Evolutionary conservation across 2,797 vertebrate species (phyloP).

Genomic region (Sebastes taczanowskii): DNA sequence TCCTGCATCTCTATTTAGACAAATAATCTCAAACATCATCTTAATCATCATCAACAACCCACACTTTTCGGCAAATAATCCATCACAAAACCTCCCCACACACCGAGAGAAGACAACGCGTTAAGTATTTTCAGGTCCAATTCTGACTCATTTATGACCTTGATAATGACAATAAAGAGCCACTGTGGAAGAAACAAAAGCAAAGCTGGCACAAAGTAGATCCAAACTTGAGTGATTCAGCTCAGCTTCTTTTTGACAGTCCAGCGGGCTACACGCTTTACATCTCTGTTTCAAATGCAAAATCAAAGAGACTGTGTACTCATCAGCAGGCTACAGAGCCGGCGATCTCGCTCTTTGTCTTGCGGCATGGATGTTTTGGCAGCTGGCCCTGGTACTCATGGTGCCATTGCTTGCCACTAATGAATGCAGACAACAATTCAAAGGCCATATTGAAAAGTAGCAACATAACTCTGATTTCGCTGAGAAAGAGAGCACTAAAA

Average conservation of each 20-base stretch:
- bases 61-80: conserved; percentile 37
- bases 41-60: conserved; percentile 42
- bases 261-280: conserved; percentile 52
- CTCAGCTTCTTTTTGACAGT: conserved; percentile 59
- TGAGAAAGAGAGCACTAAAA: conserved; percentile 2
- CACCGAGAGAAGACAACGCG: neutral
- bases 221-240: conserved; percentile 54
- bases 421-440: conserved; percentile 66
- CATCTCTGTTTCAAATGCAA: conserved; percentile 66
- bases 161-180: conserved; percentile 46
- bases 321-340: conserved; percentile 64
- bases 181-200: conserved; percentile 42
- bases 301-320: conserved; percentile 69
- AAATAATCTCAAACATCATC: conserved; percentile 44
- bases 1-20: conserved; percentile 16
- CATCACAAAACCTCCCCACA: conserved; percentile 13
- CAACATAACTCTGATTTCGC: conserved; percentile 42
- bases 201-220: conserved; percentile 51
- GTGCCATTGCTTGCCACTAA: conserved; percentile 59
- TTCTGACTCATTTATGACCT: conserved; percentile 43
- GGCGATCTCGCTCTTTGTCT: conserved; percentile 57
- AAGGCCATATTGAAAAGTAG: conserved; percentile 56
- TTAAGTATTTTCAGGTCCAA: conserved; percentile 36
- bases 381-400: conserved; percentile 55
- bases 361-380: conserved; percentile 61